These are phyloP conservation scores for Lathronympha strigana DNA, from an alignment of 2,888 invertebrate species.

Conservation along the genomic window DNA sequence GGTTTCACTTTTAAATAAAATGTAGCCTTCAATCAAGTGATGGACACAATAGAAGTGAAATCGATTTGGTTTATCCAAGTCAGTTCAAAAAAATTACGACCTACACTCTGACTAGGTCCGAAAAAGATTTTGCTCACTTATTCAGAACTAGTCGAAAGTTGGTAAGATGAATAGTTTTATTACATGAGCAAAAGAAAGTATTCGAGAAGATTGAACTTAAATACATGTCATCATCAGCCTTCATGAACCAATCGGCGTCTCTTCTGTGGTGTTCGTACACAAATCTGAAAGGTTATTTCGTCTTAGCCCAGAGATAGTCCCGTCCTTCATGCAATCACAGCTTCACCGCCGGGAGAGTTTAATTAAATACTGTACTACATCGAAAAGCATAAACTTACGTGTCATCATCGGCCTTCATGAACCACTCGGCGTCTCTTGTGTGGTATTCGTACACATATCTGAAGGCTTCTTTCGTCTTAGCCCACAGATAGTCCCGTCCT, in stretches of 20 bases:
- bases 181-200: no score
- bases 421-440: slow-evolving; percentile 96
- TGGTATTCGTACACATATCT: slow-evolving; percentile 94
- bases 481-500: slow-evolving; percentile 98
- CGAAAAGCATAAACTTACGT: slow-evolving; percentile 85
- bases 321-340: slow-evolving; percentile 94
- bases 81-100: no score
- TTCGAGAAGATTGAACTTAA: slow-evolving; percentile 70
- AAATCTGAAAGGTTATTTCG: slow-evolving; percentile 96
- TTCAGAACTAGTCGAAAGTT: no score
- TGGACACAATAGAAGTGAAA: no score
- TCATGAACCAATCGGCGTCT: slow-evolving; percentile 98
- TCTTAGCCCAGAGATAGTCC: slow-evolving; percentile 98
- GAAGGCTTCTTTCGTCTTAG: slow-evolving; percentile 97
- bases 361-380: no score
- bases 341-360: no score
- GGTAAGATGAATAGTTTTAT: no score
- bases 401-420: slow-evolving; percentile 99
- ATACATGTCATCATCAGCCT: slow-evolving; percentile 98
- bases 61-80: no score
- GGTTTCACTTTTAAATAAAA: no score
- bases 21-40: no score
- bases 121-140: no score
- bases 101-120: no score
- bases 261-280: slow-evolving; percentile 92